phyloP scores from a whole-genome alignment of 2,888 invertebrate genomes.

The Blastobasis lacticolella region DNA sequence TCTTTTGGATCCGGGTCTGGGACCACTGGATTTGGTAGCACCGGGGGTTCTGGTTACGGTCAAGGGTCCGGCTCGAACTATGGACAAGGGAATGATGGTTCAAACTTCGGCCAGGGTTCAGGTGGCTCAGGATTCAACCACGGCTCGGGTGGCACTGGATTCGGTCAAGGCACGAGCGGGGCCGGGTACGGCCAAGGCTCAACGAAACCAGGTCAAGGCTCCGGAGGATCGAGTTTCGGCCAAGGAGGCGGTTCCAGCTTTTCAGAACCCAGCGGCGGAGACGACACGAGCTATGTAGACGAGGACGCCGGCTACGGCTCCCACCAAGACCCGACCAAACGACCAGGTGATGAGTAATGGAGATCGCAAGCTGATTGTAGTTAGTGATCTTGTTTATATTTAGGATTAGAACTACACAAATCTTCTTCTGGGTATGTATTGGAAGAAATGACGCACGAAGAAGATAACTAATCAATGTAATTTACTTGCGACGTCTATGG shows the following conservation, averaged over 20 bases:
- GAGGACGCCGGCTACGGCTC: conserved; percentile 45
- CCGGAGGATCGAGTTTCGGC: conserved; percentile 5
- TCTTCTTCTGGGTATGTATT: too few species aligned
- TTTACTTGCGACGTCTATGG: too few species aligned
- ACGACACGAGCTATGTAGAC: conserved; percentile 42
- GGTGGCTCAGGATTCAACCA: conserved; percentile 4
- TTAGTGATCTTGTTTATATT: conserved; percentile 50
- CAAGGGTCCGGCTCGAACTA: conserved; percentile 3
- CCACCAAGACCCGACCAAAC: conserved; percentile 25
- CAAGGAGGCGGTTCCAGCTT: not conserved
- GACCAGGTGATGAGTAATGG: conserved; percentile 68
- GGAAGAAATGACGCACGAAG: too few species aligned
- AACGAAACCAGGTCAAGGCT: conserved; percentile 1
- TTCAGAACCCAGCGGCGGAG: conserved; percentile 7
- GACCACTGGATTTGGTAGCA: not conserved
- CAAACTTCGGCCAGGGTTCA: conserved; percentile 17
- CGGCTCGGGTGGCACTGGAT: conserved; percentile 2
- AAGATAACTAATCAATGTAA: too few species aligned
- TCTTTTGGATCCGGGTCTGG: conserved; percentile 2
- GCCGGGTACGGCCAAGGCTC: not conserved
- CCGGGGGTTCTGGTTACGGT: conserved; percentile 6
- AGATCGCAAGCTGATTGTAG: conserved; percentile 45
- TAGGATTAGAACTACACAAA: too few species aligned
- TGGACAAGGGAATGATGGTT: not conserved
- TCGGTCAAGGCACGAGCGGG: conserved; percentile 2